Evolutionary conservation across 1,140 invertebrate species (phyloP).

Genomic region (Protaetia brevitarsis): DNA sequence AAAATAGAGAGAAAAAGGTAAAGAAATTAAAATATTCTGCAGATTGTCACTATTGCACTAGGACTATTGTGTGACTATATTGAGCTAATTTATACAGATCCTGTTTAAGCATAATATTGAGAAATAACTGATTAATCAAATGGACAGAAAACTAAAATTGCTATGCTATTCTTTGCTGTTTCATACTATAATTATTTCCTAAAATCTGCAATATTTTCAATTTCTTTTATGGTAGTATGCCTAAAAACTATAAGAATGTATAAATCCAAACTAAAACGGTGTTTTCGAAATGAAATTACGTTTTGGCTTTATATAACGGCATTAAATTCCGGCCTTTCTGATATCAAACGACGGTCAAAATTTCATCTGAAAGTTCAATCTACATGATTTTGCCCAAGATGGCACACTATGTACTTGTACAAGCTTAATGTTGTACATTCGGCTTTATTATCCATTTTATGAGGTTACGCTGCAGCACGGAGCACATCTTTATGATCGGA

Average conservation of each 20-base stretch:
- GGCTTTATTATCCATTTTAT: not conserved
- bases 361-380: no score
- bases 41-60: no score
- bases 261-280: not conserved
- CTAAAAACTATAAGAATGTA: not conserved
- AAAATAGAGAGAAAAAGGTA: no score
- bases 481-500: conserved; percentile 3
- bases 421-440: not conserved
- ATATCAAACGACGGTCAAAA: no score
- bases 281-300: not conserved
- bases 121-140: not conserved
- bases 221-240: not conserved
- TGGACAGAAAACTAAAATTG: not conserved
- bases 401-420: no score
- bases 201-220: conserved; percentile 1
- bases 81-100: no score
- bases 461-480: not conserved
- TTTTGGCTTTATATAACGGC: not conserved
- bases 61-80: no score
- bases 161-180: no score
- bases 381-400: no score
- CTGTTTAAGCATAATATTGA: not conserved
- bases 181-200: no score
- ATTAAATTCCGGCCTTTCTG: no score
- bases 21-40: conserved; percentile 6